Evolutionary conservation across 23 tunicate genomes (phyloP).

Genomic region (Aplidium turbinatum): DNA sequence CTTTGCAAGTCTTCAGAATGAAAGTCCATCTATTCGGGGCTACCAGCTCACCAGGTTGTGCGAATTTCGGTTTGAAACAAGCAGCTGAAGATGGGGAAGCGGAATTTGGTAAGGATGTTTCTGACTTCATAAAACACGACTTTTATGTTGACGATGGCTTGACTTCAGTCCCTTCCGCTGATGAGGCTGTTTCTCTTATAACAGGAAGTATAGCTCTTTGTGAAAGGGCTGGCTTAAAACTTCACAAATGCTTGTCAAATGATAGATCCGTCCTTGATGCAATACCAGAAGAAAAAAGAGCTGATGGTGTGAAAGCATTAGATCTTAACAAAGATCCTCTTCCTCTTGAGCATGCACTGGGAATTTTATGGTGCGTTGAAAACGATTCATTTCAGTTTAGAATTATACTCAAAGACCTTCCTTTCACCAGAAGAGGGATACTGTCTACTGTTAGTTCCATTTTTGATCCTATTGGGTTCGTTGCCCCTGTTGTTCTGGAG

Average conservation of each 20-base stretch:
- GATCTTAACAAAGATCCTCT: slow-evolving; percentile 11
- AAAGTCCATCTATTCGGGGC: slow-evolving; percentile 9
- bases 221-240: too few species aligned
- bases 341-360: slow-evolving; percentile 14
- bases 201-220: too few species aligned
- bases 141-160: slow-evolving; percentile 29
- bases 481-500: slow-evolving; percentile 14
- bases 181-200: background rate
- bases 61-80: slow-evolving; percentile 17
- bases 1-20: slow-evolving; percentile 3
- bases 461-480: slow-evolving; percentile 26
- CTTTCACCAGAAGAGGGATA: slow-evolving; percentile 27
- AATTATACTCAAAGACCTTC: background rate
- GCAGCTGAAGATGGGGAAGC: slow-evolving; percentile 21
- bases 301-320: slow-evolving; percentile 4
- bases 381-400: slow-evolving; percentile 7
- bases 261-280: too few species aligned
- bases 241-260: too few species aligned
- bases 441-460: slow-evolving; percentile 22
- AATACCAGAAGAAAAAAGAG: too few species aligned
- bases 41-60: slow-evolving; percentile 19
- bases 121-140: background rate
- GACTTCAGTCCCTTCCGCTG: slow-evolving; percentile 1
- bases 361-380: slow-evolving; percentile 27
- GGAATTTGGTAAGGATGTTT: slow-evolving; percentile 11